Base-by-base conservation (phyloP, 2,113 vertebrate genomes). In the Dicentrarchus labrax region DNA sequence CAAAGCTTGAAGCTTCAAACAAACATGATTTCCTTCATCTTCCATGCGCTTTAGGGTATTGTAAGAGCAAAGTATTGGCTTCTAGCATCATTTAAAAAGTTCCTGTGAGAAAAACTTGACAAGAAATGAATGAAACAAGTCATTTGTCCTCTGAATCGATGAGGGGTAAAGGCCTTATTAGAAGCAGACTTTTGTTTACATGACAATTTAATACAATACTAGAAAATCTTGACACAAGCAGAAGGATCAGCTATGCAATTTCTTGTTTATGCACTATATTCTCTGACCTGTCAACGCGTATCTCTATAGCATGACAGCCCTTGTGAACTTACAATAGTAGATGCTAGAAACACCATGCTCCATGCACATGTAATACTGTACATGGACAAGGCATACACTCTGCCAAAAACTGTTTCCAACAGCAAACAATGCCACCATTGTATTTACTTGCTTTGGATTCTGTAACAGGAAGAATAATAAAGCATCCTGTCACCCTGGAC, bases 401-500 rank as follows among this genome's bases (percentile, higher is more conserved):
- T 77, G 71, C 61, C 82, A 70, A 48, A 76, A 73, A 74, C 39
- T 41, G 41, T 70, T 70, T 82, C 66, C 62, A 83, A 75, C 48
- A 78, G 68, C 50, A 72, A 82, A 91, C 91, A 82, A 85, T 80
- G 59, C 85, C 24, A 36, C 78, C 74, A 79, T 85, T 89, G 85
- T 91, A 48, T 85, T 84, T 68, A 41, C 70, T 74, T 76, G 60
- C 78, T 84, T 80, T 78, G 80, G 78, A 86, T 80, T 87, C 83
- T 88, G 78, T 62, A 88, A 86, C 78, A 70, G 83, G 21, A 75
- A 73, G 68, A 79, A 86, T n/a, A 92, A 91, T 89, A 84, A 93
- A 94, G 86, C 88, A 87, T 90, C 72, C 85, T 90, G 85, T 94
- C 92, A 88, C 78, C 54, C 51, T 39, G 62, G 72, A 90, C 91